phyloP scores from a whole-genome alignment of 1,140 invertebrate genomes.

The Anthonomus grandis region DNA sequence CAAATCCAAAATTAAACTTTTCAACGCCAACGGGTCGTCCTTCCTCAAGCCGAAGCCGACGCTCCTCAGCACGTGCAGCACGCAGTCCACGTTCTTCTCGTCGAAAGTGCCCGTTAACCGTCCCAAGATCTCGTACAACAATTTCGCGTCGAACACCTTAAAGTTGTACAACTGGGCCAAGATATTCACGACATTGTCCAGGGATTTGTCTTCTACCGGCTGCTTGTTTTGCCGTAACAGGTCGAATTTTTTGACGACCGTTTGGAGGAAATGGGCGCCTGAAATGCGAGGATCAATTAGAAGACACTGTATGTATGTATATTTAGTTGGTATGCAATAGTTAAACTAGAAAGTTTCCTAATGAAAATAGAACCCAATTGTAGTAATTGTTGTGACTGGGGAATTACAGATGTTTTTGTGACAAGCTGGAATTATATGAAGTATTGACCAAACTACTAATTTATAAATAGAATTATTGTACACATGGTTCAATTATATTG shows the following conservation, averaged over 20 bases:
- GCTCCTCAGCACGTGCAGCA: conserved; percentile 73
- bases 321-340: too few relatives aligned
- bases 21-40: conserved; percentile 80
- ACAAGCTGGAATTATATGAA: too few relatives aligned
- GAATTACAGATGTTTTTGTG: too few relatives aligned
- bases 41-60: conserved; percentile 84
- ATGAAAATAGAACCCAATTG: too few relatives aligned
- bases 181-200: conserved; percentile 83
- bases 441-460: too few relatives aligned
- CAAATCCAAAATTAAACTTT: conserved; percentile 74
- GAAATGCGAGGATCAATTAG: too few relatives aligned
- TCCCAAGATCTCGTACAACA: conserved; percentile 76
- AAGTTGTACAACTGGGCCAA: conserved; percentile 87
- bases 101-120: conserved; percentile 60
- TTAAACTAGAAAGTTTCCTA: too few relatives aligned
- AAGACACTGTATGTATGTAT: too few relatives aligned
- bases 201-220: conserved; percentile 69
- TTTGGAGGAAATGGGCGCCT: conserved; percentile 78
- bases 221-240: conserved; percentile 52
- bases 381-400: too few relatives aligned
- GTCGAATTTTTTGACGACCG: conserved; percentile 65
- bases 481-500: too few relatives aligned
- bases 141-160: conserved; percentile 72
- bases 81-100: conserved; percentile 85
- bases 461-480: too few relatives aligned